A percentile compares a stretch with the other conserved stretches of the same genome.
Evolutionary conservation across 1,140 invertebrate species (phyloP).

Genomic region (Zaprionus camerounensis): DNA sequence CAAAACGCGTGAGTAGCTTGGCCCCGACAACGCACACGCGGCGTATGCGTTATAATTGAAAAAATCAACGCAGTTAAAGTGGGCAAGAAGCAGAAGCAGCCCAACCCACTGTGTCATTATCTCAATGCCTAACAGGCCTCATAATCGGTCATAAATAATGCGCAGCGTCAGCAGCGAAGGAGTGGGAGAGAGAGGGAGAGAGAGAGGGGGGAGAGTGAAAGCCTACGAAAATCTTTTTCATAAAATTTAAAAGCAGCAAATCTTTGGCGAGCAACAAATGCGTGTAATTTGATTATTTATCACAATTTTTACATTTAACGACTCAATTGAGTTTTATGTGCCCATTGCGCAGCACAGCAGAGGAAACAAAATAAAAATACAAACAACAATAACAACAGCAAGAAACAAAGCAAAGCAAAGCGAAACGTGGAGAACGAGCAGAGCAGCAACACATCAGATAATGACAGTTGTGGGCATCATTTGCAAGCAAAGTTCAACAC

Average conservation of each 20-base stretch:
- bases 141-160: slow-evolving; percentile 51
- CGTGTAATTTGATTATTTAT: slow-evolving; percentile 82
- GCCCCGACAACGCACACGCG: neutral
- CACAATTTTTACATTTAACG: slow-evolving; percentile 81
- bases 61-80: slow-evolving; percentile 6
- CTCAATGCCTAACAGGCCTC: slow-evolving; percentile 24
- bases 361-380: neutral
- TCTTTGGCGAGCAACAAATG: slow-evolving; percentile 67
- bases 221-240: slow-evolving; percentile 48
- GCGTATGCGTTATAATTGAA: slow-evolving; percentile 43
- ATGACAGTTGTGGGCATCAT: slow-evolving; percentile 37
- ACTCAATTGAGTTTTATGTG: slow-evolving; percentile 80
- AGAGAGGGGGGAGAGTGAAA: slow-evolving; percentile 40
- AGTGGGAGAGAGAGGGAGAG: slow-evolving; percentile 30
- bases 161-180: slow-evolving; percentile 32
- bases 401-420: neutral
- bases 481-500: slow-evolving; percentile 30
- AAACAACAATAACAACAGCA: slow-evolving; percentile 11
- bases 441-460: slow-evolving; percentile 17
- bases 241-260: slow-evolving; percentile 63
- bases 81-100: neutral
- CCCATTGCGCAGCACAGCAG: slow-evolving; percentile 32
- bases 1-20: slow-evolving; percentile 37
- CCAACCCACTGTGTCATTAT: slow-evolving; percentile 23
- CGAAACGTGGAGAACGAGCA: neutral